Conservation (phyloP, 2,113 vertebrate genomes). For the Periophthalmus modestus region DNA sequence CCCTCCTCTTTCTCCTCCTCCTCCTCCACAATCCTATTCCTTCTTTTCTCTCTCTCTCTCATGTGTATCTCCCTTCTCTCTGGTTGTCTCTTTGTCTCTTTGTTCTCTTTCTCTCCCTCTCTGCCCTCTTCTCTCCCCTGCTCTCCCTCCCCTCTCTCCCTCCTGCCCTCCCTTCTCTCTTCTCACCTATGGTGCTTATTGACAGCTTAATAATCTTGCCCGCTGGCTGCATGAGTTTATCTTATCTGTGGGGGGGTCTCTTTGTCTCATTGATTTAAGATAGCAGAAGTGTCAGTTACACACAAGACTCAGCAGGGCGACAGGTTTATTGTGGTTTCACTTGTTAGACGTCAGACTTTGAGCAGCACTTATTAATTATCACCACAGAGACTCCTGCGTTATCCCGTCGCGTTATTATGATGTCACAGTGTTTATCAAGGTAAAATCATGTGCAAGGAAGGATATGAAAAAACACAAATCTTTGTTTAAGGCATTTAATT, state of each 20-base stretch:
- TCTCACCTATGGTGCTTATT: slow-evolving; percentile 43
- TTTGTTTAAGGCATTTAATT: no score
- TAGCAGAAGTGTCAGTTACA: slow-evolving; percentile 1
- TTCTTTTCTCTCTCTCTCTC: no score
- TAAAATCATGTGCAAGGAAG: background rate
- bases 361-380: slow-evolving; percentile 48
- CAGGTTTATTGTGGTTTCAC: slow-evolving; percentile 64
- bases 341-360: slow-evolving; percentile 44
- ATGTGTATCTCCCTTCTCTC: no score
- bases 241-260: slow-evolving; percentile 73
- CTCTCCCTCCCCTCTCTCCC: no score
- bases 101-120: no score
- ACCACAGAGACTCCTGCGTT: slow-evolving; percentile 32
- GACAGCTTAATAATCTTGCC: slow-evolving; percentile 75
- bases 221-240: slow-evolving; percentile 74
- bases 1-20: no score
- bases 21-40: no score
- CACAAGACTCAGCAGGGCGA: slow-evolving; percentile 52
- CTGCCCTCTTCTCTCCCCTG: background rate
- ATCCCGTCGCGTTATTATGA: background rate
- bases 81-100: no score
- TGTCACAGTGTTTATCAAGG: background rate
- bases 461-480: no score
- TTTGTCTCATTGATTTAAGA: slow-evolving; percentile 11
- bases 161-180: background rate